Base-by-base conservation (phyloP, 2,113 vertebrate species). In the Brachirus orientalis region DNA sequence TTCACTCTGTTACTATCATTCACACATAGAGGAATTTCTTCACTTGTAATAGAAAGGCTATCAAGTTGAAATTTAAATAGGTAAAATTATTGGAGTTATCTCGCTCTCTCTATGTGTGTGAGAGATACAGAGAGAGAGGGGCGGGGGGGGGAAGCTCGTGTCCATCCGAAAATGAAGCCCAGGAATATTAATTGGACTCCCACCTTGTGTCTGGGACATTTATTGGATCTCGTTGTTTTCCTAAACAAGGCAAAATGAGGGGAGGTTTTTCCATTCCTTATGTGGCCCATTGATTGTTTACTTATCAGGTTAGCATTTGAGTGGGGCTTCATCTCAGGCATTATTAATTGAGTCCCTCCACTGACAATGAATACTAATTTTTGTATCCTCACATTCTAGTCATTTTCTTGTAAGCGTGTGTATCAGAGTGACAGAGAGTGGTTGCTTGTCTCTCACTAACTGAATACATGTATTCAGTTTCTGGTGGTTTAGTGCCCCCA, bases 401-500 rank as follows among this genome's bases (percentile, higher is more conserved):
- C 28, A 41, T 81, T 80, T 82, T 69, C 71, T 22, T 69, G 9
- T 47, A 5, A 4, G 59, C 52, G 63, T 74, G 14, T 41, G n/a
- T 48, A 52, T 17, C 11, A 35, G 14, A 71, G 1, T 50, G 47
- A 43, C 55, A 50, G 45, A 74, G 57, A 53, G 33, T 36, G 41
- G 59, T 58, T 77, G 69, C 18, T 82, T 88, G 56, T 33, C 56
- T 55, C 47, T 47, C 19, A 35, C 13, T 36, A 13, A 48, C 37
- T 71, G 51, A 67, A 41, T 18, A 69, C 20, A 18, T 3, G 12
- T 28, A n/a, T n/a, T n/a, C 56, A 52, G 77, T 89, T 77, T 82
- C 71, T 85, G 89, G 82, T 87, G 58, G 59, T 58, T 83, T 84
- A 85, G 83, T 90, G 88, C 90, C 90, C 89, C 89, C 92, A 87